Conservation (phyloP, 2,888 invertebrate genomes). For the Melinaea menophilus region DNA sequence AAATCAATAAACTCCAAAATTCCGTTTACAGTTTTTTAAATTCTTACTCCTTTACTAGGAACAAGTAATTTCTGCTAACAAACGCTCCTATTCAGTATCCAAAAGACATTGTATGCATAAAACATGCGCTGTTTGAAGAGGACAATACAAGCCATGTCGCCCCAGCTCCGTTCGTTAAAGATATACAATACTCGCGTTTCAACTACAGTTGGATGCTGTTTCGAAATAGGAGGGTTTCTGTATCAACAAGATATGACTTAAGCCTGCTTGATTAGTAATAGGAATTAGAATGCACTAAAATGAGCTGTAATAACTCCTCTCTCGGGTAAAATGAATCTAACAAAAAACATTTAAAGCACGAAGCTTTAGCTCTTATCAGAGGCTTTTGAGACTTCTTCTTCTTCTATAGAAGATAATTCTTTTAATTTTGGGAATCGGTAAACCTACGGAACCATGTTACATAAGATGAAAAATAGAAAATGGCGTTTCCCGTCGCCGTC, state of each 20-base stretch:
- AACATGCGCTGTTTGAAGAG: constrained; percentile 57
- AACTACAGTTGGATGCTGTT: constrained; percentile 27
- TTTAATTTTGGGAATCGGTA: constrained; percentile 19
- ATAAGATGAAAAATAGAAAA: constrained; percentile 56
- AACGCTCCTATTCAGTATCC: constrained; percentile 33
- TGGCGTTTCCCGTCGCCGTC: constrained; percentile 68
- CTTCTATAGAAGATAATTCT: constrained; percentile 4
- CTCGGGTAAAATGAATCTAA: too few relatives aligned
- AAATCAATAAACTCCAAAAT: not conserved
- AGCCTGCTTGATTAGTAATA: not conserved
- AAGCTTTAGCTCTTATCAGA: too few relatives aligned
- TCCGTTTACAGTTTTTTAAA: constrained; percentile 20
- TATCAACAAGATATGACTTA: constrained; percentile 6
- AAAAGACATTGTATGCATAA: constrained; percentile 62
- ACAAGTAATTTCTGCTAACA: constrained; percentile 34
- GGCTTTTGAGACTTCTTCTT: too few relatives aligned
- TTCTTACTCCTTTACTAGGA: constrained; percentile 26
- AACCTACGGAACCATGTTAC: constrained; percentile 20
- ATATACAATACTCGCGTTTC: constrained; percentile 31
- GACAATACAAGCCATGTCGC: constrained; percentile 58
- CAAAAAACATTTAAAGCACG: too few relatives aligned
- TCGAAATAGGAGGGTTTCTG: not conserved
- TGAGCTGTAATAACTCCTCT: not conserved
- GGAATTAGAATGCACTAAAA: constrained; percentile 1
- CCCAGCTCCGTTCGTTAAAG: constrained; percentile 46